Conservation (phyloP, 2,797 vertebrate genomes). For the Bradypodion pumilum region DNA sequence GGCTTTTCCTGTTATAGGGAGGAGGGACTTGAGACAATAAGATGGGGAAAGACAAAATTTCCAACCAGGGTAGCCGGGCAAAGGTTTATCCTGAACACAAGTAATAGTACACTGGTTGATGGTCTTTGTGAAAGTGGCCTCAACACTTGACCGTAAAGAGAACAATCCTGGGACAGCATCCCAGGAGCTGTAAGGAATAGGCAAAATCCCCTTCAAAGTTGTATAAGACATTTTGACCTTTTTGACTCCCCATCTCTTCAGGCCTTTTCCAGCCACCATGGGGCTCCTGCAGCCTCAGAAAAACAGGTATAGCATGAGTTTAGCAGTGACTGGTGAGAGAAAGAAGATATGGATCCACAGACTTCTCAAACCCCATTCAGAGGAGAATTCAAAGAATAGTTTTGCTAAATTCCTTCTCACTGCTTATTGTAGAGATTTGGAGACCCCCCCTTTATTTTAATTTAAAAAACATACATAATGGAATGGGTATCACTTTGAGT, state of each 20-base stretch:
- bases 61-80: not conserved
- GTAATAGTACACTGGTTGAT: not conserved
- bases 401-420: not conserved
- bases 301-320: not conserved
- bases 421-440: not conserved
- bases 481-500: too few species aligned
- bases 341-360: not conserved
- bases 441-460: too few species aligned
- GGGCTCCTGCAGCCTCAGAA: too few species aligned
- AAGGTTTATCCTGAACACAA: not conserved
- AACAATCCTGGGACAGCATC: not conserved
- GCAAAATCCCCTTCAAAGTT: not conserved
- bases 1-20: not conserved
- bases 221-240: not conserved
- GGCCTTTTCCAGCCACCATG: too few species aligned
- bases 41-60: not conserved
- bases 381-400: not conserved
- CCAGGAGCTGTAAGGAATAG: not conserved
- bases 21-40: not conserved
- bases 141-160: not conserved
- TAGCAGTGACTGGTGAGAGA: not conserved
- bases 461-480: not conserved
- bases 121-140: not conserved
- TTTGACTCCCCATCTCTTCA: not conserved
- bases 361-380: not conserved